Evolutionary conservation across 1,140 invertebrate genomes (phyloP).

Genomic region (Bombus confusus): DNA sequence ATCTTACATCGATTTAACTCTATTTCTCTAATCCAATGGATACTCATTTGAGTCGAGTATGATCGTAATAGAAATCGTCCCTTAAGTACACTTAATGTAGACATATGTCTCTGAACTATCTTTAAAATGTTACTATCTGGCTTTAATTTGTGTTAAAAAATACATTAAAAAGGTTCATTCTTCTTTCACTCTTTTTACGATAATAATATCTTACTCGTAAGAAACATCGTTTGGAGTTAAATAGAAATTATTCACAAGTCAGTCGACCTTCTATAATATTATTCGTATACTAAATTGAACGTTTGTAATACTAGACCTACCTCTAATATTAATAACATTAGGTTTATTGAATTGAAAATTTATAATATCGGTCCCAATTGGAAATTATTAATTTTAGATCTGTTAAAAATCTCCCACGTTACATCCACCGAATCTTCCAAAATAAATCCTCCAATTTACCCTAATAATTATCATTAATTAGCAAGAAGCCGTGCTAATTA

Average conservation of each 20-base stretch:
- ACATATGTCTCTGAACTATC: not conserved
- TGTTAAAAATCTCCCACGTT: not conserved
- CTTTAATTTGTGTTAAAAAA: not conserved
- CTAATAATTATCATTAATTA: not conserved
- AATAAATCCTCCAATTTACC: not conserved
- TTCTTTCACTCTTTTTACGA: not conserved
- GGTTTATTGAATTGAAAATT: not conserved
- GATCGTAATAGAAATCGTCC: not conserved
- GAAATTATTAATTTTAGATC: not conserved
- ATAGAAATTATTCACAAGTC: not conserved
- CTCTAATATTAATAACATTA: too few species aligned
- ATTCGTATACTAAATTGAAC: too few species aligned
- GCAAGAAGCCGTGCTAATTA: too few species aligned
- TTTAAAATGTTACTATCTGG: too few species aligned
- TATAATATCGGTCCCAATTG: not conserved
- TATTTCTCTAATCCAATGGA: not conserved
- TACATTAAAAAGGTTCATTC: not conserved
- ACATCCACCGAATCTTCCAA: not conserved
- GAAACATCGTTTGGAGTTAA: not conserved
- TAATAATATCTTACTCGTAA: not conserved
- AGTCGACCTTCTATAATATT: not conserved
- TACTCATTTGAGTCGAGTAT: not conserved
- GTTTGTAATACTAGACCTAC: too few species aligned
- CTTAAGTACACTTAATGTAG: not conserved
- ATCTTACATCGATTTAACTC: not conserved